Conservation (phyloP, 2,113 vertebrate species). For the Grantiella picta region DNA sequence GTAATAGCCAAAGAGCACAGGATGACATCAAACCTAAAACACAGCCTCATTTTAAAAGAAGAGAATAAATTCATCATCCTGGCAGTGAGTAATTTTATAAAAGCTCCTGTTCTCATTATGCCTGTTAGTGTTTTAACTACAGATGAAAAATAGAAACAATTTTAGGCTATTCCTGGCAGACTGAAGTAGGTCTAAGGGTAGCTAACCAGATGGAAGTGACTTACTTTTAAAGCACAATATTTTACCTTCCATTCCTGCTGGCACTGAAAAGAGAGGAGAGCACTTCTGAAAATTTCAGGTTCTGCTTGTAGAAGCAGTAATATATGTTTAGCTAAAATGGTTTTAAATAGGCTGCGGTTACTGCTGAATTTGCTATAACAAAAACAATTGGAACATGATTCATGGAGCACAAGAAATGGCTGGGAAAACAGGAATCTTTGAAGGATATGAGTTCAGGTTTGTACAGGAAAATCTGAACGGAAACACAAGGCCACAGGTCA, state of each 20-base stretch:
- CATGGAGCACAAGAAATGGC: background rate
- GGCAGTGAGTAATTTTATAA: slow-evolving; percentile 26
- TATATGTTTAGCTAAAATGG: background rate
- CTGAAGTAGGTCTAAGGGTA: background rate
- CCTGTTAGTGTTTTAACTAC: slow-evolving; percentile 41
- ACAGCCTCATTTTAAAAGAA: background rate
- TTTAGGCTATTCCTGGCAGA: background rate
- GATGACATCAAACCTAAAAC: background rate
- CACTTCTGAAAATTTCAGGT: background rate
- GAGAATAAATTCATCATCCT: slow-evolving; percentile 38
- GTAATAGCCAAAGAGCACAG: background rate
- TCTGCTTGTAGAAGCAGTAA: background rate
- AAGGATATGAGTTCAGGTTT: background rate
- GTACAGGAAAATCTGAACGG: background rate
- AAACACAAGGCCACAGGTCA: background rate
- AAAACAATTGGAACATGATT: background rate
- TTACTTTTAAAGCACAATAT: slow-evolving; percentile 26
- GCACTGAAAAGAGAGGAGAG: background rate
- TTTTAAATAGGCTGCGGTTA: background rate
- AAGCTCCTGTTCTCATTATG: slow-evolving; percentile 30
- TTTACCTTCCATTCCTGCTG: slow-evolving; percentile 12
- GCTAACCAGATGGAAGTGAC: slow-evolving; percentile 17
- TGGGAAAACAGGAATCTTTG: background rate
- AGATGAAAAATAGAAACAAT: slow-evolving; percentile 21
- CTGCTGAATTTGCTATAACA: background rate